A percentile compares a stretch with the other conserved stretches of the same genome.
Evolutionary conservation across 2,113 vertebrate genomes (phyloP).

Genomic region (Ictalurus furcatus): DNA sequence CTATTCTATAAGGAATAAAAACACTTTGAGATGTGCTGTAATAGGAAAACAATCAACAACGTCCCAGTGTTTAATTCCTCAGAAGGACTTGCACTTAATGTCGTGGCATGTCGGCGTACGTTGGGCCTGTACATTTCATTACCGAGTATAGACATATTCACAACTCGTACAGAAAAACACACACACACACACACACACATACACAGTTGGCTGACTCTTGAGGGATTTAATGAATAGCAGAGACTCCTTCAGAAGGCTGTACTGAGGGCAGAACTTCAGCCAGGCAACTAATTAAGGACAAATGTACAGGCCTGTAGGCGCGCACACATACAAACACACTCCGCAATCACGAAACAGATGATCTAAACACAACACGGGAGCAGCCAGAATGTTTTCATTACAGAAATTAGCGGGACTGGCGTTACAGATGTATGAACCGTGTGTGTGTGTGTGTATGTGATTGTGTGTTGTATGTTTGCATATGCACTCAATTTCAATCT

Average conservation of each 20-base stretch:
- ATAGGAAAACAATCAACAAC: background rate
- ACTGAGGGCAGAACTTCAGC: slow-evolving; percentile 45
- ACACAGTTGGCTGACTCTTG: slow-evolving; percentile 42
- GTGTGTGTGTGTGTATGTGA: background rate
- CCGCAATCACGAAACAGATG: slow-evolving; percentile 29
- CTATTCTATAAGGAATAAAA: background rate
- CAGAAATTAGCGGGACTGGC: slow-evolving; percentile 11
- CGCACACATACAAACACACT: slow-evolving; percentile 7
- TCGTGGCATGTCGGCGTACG: too few relatives aligned
- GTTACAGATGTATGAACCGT: background rate
- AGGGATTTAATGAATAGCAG: slow-evolving; percentile 49
- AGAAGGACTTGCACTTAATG: background rate
- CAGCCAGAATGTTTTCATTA: slow-evolving; percentile 44
- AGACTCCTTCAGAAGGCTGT: slow-evolving; percentile 43
- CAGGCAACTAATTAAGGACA: slow-evolving; percentile 49
- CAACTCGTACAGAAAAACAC: background rate
- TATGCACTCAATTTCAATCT: background rate
- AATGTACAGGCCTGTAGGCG: slow-evolving; percentile 31
- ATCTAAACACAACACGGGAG: slow-evolving; percentile 7
- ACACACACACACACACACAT: slow-evolving; percentile 45
- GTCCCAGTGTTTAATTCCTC: background rate
- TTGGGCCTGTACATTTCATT: background rate
- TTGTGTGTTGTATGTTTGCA: background rate
- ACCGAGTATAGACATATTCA: background rate
- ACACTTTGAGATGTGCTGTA: background rate